Base-by-base conservation (phyloP, 2,888 invertebrate species). In the Tromatobia lineatoria region DNA sequence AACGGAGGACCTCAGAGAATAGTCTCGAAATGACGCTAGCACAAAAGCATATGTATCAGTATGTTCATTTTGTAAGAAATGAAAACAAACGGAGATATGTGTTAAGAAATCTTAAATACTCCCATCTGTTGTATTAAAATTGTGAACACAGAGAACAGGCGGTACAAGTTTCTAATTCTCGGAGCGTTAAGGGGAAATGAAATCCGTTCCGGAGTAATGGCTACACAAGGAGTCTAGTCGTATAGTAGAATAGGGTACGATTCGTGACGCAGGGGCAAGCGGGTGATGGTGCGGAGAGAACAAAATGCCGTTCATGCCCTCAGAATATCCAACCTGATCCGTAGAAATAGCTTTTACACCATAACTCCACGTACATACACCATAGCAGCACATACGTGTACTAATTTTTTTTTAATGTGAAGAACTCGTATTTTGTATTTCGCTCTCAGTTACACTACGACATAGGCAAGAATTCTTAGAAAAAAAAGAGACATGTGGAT, bases 181-280 rank as follows among this genome's bases (percentile, higher is more conserved):
- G 76, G 74, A 59, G 71, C 69, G 54, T 29, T 13, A 47, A 52
- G 73, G 77, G 75, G 79, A 82, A 85, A 85, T 79, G 75, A 82
- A 85, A 85, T 85, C 78, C 79, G 85, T 85, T 85, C 79, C 85
- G 82, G 85, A 79, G 76, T 82, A 85, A 85, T 82, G 75, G 82
- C 71, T 70, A 59, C 61, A 74, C 73, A 66, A 77, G 66, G 64
- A 73, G 73, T 77, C 69, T 57, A 61, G 70, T 34, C 23, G 54
- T 20, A 47, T 38, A 59, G 52, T 47, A 47, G 81, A 85, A 84
- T 81, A 84, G 78, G 81, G 75, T 74, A 75, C 38, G 52, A 20
- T 42, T 34, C 20, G 47, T 25, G 75, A 23, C 73, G 80, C 77
- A 73, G 81, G 81, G 78, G 77, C 38, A 45, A 29, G 42, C 80